Evolutionary conservation across 2,888 invertebrate genomes (phyloP).

Genomic region (Oasisia sp.): DNA sequence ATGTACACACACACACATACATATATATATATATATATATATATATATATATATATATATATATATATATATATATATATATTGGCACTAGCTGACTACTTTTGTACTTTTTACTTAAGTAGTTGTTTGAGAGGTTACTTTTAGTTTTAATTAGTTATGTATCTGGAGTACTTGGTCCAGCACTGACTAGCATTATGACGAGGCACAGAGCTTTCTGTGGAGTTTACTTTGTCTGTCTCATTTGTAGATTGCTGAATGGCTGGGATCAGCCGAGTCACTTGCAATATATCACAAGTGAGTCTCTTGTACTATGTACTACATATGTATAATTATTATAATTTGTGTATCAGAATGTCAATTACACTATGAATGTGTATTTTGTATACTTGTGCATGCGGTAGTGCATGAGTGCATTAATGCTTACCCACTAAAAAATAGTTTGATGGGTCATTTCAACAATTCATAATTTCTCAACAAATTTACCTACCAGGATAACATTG

Average conservation of each 20-base stretch:
- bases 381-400: not conserved
- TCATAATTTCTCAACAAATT: not conserved
- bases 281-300: slow-evolving; percentile 63
- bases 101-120: no score
- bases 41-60: no score
- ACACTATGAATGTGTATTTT: not conserved
- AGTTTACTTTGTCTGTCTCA: not conserved
- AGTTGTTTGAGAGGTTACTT: no score
- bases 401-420: not conserved
- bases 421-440: no score
- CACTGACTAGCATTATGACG: no score
- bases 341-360: not conserved
- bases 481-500: no score
- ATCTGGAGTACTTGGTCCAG: no score
- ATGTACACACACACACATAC: no score
- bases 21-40: no score
- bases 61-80: no score
- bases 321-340: not conserved
- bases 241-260: slow-evolving; percentile 74
- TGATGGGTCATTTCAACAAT: not conserved
- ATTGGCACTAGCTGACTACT: no score
- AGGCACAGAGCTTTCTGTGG: not conserved
- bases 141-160: no score
- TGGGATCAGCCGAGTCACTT: slow-evolving; percentile 67
- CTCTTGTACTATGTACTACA: not conserved